Conservation (phyloP, 2,888 invertebrate species). For the Agrenia bidenticulata region DNA sequence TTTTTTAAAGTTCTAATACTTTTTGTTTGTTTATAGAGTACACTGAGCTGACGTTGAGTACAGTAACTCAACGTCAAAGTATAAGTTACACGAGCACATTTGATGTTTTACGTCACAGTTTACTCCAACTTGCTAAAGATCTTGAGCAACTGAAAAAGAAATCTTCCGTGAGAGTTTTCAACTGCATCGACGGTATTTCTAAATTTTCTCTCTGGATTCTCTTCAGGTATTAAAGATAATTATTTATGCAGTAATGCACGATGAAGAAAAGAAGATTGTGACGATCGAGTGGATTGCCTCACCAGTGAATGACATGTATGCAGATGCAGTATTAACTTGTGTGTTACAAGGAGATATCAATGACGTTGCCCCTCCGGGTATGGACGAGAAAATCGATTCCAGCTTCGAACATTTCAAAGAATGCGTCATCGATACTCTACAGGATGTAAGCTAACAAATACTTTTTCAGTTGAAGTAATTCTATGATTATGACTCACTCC, state of each 20-base stretch:
- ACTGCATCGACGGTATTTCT: conserved; percentile 74
- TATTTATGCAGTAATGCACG: conserved; percentile 77
- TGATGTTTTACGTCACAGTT: conserved; percentile 67
- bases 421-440: conserved; percentile 83
- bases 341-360: conserved; percentile 76
- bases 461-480: too few relatives aligned
- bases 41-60: conserved; percentile 91
- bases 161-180: conserved; percentile 72
- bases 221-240: too few relatives aligned
- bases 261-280: conserved; percentile 69
- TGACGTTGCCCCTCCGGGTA: conserved; percentile 62
- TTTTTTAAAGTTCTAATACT: not conserved
- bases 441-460: too few relatives aligned
- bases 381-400: conserved; percentile 65
- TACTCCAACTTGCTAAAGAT: conserved; percentile 76
- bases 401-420: conserved; percentile 92
- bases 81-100: conserved; percentile 64
- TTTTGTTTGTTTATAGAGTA: conserved; percentile 66
- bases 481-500: too few relatives aligned
- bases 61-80: conserved; percentile 88
- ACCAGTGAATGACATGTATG: conserved; percentile 97
- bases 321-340: conserved; percentile 88
- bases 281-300: conserved; percentile 93
- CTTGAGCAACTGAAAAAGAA: conserved; percentile 65
- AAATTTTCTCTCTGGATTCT: too few relatives aligned